phyloP scores from a whole-genome alignment of 2,113 vertebrate genomes.

The Eurystomus gularis region DNA sequence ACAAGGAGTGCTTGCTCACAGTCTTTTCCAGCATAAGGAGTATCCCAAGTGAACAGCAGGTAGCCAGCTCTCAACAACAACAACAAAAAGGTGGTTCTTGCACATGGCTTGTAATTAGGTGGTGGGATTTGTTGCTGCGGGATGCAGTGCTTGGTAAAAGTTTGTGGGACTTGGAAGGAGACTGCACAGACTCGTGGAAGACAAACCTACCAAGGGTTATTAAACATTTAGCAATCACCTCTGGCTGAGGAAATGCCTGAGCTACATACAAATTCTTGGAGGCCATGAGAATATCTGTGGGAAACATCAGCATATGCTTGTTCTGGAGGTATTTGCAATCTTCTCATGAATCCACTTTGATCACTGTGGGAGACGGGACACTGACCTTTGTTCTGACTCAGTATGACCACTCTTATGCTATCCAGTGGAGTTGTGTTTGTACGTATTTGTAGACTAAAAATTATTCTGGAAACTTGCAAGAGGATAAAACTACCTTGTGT shows the following conservation, averaged over 20 bases:
- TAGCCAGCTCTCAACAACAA: background rate
- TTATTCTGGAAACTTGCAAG: background rate
- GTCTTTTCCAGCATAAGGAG: background rate
- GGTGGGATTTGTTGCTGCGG: background rate
- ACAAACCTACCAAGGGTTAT: background rate
- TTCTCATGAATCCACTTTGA: background rate
- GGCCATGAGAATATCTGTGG: background rate
- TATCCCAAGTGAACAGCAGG: background rate
- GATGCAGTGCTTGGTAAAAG: accelerated
- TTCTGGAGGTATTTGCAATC: background rate
- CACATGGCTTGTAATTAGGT: background rate
- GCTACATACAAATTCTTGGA: background rate
- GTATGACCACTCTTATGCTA: background rate
- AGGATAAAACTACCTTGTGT: background rate
- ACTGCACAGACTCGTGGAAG: background rate
- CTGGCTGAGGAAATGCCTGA: background rate
- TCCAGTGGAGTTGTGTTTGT: background rate
- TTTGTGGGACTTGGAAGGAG: background rate
- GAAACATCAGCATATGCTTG: background rate
- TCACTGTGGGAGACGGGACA: background rate
- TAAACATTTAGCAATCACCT: background rate
- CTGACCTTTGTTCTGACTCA: background rate
- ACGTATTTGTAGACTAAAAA: background rate
- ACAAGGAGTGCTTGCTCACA: background rate
- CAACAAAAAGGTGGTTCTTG: background rate